Conservation (phyloP, 1,140 invertebrate species). For the Dendrolimus kikuchii region DNA sequence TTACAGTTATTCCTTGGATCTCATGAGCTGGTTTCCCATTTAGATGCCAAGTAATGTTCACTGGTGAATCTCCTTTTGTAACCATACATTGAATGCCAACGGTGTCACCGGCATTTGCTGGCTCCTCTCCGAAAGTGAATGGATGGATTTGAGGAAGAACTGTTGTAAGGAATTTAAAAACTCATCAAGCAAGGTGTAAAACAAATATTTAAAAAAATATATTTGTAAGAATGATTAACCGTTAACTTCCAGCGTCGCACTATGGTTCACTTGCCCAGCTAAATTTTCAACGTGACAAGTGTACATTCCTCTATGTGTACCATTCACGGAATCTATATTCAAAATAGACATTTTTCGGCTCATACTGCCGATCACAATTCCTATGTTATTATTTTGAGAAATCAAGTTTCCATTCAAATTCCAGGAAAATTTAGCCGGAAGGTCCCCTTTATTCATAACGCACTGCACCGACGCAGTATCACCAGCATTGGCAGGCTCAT, state of each 20-base stretch:
- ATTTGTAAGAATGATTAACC: slow-evolving; percentile 53
- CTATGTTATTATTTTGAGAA: slow-evolving; percentile 25
- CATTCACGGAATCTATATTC: slow-evolving; percentile 69
- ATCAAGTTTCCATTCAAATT: slow-evolving; percentile 71
- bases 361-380: slow-evolving; percentile 70
- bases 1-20: slow-evolving; percentile 64
- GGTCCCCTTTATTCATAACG: slow-evolving; percentile 79
- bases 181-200: slow-evolving; percentile 16
- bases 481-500: slow-evolving; percentile 79
- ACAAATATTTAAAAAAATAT: slow-evolving; percentile 14
- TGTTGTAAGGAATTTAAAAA: slow-evolving; percentile 42
- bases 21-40: slow-evolving; percentile 69
- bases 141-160: slow-evolving; percentile 79
- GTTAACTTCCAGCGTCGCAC: slow-evolving; percentile 74
- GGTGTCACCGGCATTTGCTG: slow-evolving; percentile 74
- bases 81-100: slow-evolving; percentile 78
- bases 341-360: slow-evolving; percentile 80
- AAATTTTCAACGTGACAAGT: slow-evolving; percentile 76
- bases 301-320: slow-evolving; percentile 75
- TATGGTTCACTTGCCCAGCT: slow-evolving; percentile 72
- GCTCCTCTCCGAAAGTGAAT: slow-evolving; percentile 77
- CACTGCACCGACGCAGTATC: slow-evolving; percentile 80
- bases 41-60: slow-evolving; percentile 80
- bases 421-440: slow-evolving; percentile 78
- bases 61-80: slow-evolving; percentile 82